A percentile compares a stretch with the other conserved stretches of the same genome.
These are phyloP conservation scores for Nematostella vectensis DNA, from an alignment of 92 coral and sea anemone genomes.

Conservation along the genomic window DNA sequence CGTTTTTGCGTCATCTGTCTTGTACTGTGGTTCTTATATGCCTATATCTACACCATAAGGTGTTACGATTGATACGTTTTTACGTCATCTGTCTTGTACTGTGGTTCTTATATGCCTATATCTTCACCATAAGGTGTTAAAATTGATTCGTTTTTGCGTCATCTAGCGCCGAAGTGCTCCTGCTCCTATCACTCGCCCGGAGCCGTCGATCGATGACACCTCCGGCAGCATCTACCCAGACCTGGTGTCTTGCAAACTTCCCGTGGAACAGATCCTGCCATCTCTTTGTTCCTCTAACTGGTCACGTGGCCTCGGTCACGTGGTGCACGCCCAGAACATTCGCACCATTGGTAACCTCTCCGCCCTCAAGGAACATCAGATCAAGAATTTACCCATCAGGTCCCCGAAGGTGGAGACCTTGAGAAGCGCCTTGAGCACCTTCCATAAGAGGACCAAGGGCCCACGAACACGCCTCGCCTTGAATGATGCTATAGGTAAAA, in stretches of 20 bases:
- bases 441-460: constrained; percentile 50
- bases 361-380: constrained; percentile 78
- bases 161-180: constrained; percentile 52
- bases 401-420: constrained; percentile 87
- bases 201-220: constrained; percentile 18
- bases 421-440: constrained; percentile 67
- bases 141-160: too few relatives aligned
- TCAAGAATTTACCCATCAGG: constrained; percentile 80
- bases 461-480: background rate
- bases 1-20: too few relatives aligned
- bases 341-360: constrained; percentile 92
- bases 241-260: constrained; percentile 71
- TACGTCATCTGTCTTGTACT: too few relatives aligned
- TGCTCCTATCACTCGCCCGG: constrained; percentile 2
- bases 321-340: constrained; percentile 98
- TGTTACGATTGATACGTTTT: too few relatives aligned
- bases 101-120: too few relatives aligned
- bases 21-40: too few relatives aligned
- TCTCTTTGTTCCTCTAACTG: constrained; percentile 74
- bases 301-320: constrained; percentile 99
- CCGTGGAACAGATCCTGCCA: constrained; percentile 98
- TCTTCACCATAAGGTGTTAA: too few relatives aligned
- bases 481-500: background rate
- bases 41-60: too few relatives aligned
- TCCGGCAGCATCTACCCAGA: constrained; percentile 78